Base-by-base conservation (phyloP, 2,113 vertebrate species). In the Pangasianodon hypophthalmus region DNA sequence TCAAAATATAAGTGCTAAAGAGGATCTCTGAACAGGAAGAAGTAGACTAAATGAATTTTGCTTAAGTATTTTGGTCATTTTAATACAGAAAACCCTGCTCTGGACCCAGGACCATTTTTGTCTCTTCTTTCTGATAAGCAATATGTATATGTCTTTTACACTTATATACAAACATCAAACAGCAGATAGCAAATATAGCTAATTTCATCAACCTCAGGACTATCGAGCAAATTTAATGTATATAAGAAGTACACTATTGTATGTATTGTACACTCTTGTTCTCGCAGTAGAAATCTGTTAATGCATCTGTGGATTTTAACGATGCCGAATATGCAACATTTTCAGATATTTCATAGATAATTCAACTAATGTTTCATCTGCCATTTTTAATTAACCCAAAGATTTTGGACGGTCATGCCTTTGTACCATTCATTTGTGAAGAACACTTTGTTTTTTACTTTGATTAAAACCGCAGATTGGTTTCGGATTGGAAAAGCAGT, bases 161-260 rank as follows among this genome's bases (percentile, higher is more conserved):
- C 50, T 54, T 58, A 91, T 89, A 89, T 90, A 88, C 90, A 91
- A 67, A 90, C 88, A 89, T 88, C 90, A 89, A 87, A 91, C 77
- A 60, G n/a, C 37, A 58, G 37, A n/a, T 9, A 29, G 41, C 4
- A 21, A 19, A 60, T 26, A 21, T 16, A 13, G 44, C 21, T 2
- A 2, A 26, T 46, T 44, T 77, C 73, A 73, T 41, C 37, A 19
- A 41, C 37, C 69, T 73, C 37, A 41, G 64, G n/a, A 32, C n/a
- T 69, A 11, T 67, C 62, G 13, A 64, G 62, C 10, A 3, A 29
- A 13, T 0, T 32, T n/a, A 14, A 32, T 10, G 69, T 64, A 8
- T 29, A 64, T 9, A 29, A 64, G 62, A 29, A 9, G 26, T 64
- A 10, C 58, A 3, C 16, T 16, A 37, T 37, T 37, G 37, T 37